Base-by-base conservation (phyloP, 2,888 invertebrate species). In the Eupithecia dodoneata region DNA sequence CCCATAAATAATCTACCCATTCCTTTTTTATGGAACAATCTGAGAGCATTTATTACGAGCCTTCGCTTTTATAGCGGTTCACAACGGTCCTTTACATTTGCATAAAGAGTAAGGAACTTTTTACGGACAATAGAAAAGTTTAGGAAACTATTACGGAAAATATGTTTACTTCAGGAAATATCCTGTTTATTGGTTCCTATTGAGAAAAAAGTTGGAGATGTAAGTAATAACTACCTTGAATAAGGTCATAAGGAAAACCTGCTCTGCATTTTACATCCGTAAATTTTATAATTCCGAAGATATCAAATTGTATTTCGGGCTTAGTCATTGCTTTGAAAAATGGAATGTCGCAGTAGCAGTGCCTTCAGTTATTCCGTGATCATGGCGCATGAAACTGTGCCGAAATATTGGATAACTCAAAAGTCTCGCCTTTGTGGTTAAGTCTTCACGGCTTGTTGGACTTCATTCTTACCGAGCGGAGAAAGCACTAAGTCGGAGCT, bases 21-120 rank as follows among this genome's bases (percentile, higher is more conserved):
- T 74, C 77, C 74, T 73, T 83, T 69, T 83, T 84, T 86, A 85
- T 83, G 80, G 74, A 18, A 74, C 78, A 81, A 83, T 84, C 81
- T 74, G 77, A 81, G 78, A 81, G 80, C 82, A 80, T 80, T 78
- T 66, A 44, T 44, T 47, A 76, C 73, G 72, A 79, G 71, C 70
- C 73, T 74, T 76, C 74, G 70, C 74, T 84, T 59, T 84, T 86
- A 86, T 81, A 74, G 75, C 71, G 80, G 80, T 80, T 70, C 77
- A 74, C 74, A 77, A 72, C 66, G 75, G 70, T 73, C 75, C 71
- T 76, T 44, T 66, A 52, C 63, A 76, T 81, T 81, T 78, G 71
- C 80, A 79, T 81, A 75, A 75, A 72, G 69, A 73, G 73, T 67
- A 71, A 52, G 52, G 66, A 70, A 76, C 49, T 74, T 73, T 67